Conservation (phyloP, 2,113 vertebrate genomes). For the Saimiri boliviensis region DNA sequence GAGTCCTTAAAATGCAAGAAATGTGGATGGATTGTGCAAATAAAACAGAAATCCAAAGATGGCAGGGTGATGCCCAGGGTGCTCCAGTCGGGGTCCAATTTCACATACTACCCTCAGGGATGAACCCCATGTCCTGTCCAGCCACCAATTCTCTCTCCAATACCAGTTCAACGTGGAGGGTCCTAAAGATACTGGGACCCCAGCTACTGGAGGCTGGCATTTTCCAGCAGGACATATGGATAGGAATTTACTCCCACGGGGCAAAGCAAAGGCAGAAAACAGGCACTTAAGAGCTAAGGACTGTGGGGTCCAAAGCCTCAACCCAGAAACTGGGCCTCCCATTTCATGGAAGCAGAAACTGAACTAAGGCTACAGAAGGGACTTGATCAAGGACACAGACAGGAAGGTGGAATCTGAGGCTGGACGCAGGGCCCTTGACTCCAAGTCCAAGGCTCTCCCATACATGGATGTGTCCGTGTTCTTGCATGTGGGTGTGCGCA, state of each 20-base stretch:
- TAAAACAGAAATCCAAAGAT: neutral
- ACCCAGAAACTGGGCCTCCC: neutral
- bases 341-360: neutral
- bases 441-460: neutral
- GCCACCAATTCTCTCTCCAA: accelerated
- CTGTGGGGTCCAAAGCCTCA: too few species aligned
- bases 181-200: neutral
- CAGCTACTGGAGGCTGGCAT: neutral
- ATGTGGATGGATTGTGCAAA: neutral
- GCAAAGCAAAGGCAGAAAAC: neutral
- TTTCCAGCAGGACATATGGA: neutral
- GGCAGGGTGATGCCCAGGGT: neutral
- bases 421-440: neutral
- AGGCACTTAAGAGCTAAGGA: neutral
- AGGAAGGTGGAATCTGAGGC: neutral
- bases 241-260: neutral
- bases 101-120: neutral
- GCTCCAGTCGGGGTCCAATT: neutral
- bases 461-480: neutral
- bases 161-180: accelerated
- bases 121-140: accelerated
- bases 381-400: neutral
- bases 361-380: neutral
- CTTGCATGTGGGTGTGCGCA: accelerated
- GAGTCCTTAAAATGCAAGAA: neutral